phyloP scores from a whole-genome alignment of 2,113 vertebrate genomes.

The Pangasianodon gigas region DNA sequence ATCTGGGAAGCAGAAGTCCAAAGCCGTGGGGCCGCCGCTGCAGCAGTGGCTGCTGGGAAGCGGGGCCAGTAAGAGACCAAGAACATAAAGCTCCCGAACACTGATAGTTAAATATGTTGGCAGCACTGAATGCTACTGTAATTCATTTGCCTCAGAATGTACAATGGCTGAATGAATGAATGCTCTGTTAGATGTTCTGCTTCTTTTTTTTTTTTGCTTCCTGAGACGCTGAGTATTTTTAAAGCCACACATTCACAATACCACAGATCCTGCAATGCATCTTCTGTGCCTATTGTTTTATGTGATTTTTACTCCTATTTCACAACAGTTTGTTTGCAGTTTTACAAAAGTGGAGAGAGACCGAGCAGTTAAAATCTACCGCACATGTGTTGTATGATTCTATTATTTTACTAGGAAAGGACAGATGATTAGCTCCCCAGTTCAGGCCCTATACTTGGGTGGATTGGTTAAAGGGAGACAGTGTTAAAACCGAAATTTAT shows the following conservation, averaged over 20 bases:
- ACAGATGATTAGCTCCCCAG: background rate
- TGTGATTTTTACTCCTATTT: background rate
- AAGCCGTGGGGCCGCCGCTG: conserved; percentile 65
- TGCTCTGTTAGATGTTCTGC: background rate
- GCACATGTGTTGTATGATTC: background rate
- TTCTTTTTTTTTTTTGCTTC: background rate
- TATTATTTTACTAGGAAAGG: background rate
- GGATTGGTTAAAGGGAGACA: background rate
- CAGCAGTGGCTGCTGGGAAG: conserved; percentile 69
- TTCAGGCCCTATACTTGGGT: background rate
- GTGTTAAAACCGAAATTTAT: background rate
- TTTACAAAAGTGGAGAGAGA: background rate
- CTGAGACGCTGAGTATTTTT: background rate
- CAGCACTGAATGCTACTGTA: background rate
- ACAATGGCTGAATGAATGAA: background rate
- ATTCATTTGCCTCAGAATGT: background rate
- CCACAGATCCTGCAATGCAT: background rate
- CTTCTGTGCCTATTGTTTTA: background rate
- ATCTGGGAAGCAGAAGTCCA: conserved; percentile 61
- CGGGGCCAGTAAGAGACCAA: conserved; percentile 64
- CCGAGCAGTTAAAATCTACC: background rate
- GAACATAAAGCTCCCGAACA: conserved; percentile 32
- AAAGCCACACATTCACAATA: background rate
- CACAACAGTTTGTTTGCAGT: background rate
- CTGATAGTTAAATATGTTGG: background rate